These are phyloP conservation scores for Hylyphantes graminicola DNA, from an alignment of 1,140 invertebrate genomes.

Conservation along the genomic window DNA sequence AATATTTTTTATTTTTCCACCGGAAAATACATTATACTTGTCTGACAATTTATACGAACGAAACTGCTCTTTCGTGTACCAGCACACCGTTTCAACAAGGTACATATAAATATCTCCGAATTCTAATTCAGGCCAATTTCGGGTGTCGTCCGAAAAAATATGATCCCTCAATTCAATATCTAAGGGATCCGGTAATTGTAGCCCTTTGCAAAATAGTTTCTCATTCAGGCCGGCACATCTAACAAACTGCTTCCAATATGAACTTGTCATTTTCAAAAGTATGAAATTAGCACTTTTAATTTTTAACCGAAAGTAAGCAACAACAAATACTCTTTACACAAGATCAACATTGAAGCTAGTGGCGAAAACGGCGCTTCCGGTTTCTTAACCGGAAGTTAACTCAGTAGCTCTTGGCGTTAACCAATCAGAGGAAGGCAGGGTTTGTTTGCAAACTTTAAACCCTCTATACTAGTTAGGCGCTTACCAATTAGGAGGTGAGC, in stretches of 20 bases:
- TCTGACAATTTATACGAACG: not conserved
- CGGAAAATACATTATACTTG: not conserved
- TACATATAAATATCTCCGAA: not conserved
- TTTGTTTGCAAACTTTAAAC: too few species aligned
- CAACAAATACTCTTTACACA: too few species aligned
- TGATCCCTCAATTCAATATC: not conserved
- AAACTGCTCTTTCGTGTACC: not conserved
- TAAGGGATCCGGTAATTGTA: not conserved
- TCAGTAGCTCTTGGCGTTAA: too few species aligned
- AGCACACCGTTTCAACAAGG: too few species aligned
- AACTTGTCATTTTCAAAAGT: not conserved
- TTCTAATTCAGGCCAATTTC: not conserved
- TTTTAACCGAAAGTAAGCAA: too few species aligned
- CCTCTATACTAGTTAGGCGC: too few species aligned
- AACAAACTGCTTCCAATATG: not conserved
- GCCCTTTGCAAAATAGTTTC: not conserved
- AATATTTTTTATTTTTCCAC: conserved; percentile 3
- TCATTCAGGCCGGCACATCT: not conserved
- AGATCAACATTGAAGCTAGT: too few species aligned
- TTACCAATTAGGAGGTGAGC: too few species aligned
- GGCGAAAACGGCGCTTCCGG: too few species aligned
- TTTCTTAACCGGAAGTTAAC: too few species aligned
- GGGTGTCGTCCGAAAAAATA: not conserved
- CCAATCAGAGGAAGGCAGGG: too few species aligned
- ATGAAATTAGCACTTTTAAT: too few species aligned